Evolutionary conservation across 2,888 invertebrate genomes (phyloP).

Genomic region (Nymphalis c-album): DNA sequence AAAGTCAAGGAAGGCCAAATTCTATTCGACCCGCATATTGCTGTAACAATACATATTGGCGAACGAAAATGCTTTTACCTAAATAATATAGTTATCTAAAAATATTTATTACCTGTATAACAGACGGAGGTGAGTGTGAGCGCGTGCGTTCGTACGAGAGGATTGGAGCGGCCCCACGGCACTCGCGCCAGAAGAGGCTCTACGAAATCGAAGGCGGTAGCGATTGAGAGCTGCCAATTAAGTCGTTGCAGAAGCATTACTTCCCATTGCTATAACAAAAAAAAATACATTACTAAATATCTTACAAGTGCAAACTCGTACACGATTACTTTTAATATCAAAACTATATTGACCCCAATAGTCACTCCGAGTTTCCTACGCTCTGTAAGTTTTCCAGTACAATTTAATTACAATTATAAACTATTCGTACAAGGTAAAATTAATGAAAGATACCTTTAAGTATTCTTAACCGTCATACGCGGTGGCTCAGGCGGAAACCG

Average conservation of each 20-base stretch:
- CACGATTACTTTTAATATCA: too few species aligned
- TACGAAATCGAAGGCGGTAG: conserved; percentile 91
- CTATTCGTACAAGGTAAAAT: conserved; percentile 47
- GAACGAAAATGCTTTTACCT: conserved; percentile 5
- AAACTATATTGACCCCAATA: too few species aligned
- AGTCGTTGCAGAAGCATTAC: conserved; percentile 87
- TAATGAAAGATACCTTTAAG: conserved; percentile 53
- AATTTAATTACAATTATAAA: conserved; percentile 35
- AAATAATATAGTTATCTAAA: conserved; percentile 20
- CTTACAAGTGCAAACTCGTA: too few species aligned
- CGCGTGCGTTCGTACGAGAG: conserved; percentile 86
- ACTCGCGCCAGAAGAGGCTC: conserved; percentile 87
- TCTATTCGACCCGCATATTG: conserved; percentile 59
- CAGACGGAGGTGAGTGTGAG: conserved; percentile 89
- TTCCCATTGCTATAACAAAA: conserved; percentile 88
- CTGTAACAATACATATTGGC: conserved; percentile 6
- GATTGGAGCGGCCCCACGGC: conserved; percentile 82
- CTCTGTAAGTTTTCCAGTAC: conserved; percentile 1
- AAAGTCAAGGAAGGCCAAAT: conserved; percentile 47
- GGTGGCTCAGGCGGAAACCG: conserved; percentile 76
- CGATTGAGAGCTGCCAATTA: conserved; percentile 89
- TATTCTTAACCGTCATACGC: conserved; percentile 78
- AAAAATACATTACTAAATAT: background rate
- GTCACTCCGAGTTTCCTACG: background rate
- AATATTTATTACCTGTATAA: conserved; percentile 85